These are phyloP conservation scores for Oryzias sinensis DNA, from an alignment of 2,797 vertebrate species.

Conservation along the genomic window DNA sequence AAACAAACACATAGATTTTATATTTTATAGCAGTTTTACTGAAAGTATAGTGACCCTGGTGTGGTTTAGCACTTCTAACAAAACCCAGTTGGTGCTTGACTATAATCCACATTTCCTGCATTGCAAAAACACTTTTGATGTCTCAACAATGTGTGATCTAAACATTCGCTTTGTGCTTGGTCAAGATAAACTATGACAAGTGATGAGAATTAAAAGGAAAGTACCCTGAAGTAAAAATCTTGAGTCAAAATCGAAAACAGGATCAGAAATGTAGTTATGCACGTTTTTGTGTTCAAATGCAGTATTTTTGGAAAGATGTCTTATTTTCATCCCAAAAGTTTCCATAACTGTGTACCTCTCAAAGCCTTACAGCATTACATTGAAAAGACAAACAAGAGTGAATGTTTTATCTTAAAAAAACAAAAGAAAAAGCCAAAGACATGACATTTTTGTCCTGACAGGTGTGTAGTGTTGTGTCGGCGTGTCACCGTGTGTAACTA, in stretches of 20 bases:
- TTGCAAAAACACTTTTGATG: neutral
- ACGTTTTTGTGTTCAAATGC: conserved; percentile 3
- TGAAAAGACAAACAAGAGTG: conserved; percentile 18
- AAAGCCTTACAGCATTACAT: conserved; percentile 35
- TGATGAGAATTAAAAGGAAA: no score
- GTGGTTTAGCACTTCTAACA: neutral
- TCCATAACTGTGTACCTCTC: conserved; percentile 7
- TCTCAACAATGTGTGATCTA: neutral
- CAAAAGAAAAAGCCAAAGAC: conserved; percentile 51
- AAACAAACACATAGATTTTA: neutral
- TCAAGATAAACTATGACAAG: no score
- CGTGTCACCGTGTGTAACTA: neutral
- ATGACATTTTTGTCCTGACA: conserved; percentile 2
- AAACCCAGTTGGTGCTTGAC: neutral
- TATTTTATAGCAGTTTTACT: neutral
- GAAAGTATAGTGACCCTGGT: neutral
- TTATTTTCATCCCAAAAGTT: conserved; percentile 17
- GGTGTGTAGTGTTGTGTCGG: neutral
- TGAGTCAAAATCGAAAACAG: no score
- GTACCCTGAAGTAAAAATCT: no score
- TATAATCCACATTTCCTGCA: neutral
- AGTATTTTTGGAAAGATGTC: conserved; percentile 7
- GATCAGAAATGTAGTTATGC: no score
- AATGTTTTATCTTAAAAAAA: conserved; percentile 31
- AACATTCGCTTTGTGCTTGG: no score